Conservation (phyloP, 2,888 invertebrate species). For the Pristionchus arcanus region DNA sequence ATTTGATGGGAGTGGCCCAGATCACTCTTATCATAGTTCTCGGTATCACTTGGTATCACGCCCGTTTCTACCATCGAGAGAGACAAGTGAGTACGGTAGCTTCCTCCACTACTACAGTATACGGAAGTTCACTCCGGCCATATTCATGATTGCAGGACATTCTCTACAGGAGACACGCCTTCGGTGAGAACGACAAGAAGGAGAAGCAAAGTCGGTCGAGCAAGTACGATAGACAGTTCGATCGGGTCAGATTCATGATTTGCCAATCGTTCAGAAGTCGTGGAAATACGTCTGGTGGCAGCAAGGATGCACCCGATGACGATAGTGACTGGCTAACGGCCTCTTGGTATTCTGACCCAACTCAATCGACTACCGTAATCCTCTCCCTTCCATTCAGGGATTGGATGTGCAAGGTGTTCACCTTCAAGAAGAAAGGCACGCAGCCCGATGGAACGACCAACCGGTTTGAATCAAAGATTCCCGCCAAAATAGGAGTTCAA, state of each 20-base stretch:
- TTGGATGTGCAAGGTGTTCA: background rate
- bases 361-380: conserved; percentile 5
- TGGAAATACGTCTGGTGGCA: conserved; percentile 19
- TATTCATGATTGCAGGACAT: background rate
- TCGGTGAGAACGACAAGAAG: background rate
- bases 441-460: background rate
- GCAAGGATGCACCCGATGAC: background rate
- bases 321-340: background rate
- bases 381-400: background rate
- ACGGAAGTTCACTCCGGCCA: too few species aligned
- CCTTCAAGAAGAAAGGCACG: background rate
- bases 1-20: conserved; percentile 15
- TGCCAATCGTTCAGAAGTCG: background rate
- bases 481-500: background rate
- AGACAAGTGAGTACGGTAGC: conserved; percentile 4
- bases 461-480: background rate
- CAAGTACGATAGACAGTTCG: background rate
- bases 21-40: background rate
- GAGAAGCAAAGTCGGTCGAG: conserved; percentile 11
- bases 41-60: conserved; percentile 13
- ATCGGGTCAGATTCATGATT: background rate
- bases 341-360: background rate
- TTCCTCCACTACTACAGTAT: too few species aligned
- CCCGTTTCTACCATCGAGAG: conserved; percentile 13
- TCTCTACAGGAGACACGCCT: background rate